These are phyloP conservation scores for Oeneis ivallda DNA, from an alignment of 2,888 invertebrate genomes.

Conservation along the genomic window DNA sequence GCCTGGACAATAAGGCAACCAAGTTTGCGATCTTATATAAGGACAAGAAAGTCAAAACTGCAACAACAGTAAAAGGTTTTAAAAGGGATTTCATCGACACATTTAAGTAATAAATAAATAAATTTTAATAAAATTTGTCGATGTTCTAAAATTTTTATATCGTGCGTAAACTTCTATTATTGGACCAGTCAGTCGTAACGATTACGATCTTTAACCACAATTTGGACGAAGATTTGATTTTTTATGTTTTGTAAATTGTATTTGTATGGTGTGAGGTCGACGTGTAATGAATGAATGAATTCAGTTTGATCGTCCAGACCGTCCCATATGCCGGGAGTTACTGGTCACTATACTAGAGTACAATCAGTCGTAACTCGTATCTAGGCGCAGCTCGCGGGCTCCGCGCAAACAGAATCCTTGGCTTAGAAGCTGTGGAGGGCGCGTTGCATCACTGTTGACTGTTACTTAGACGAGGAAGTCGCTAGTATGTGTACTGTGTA, in stretches of 20 bases:
- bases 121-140: too few relatives aligned
- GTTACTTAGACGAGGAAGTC: conserved; percentile 31
- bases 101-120: not conserved
- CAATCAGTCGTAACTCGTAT: conserved; percentile 11
- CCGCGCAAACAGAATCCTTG: conserved; percentile 38
- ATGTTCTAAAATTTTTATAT: too few relatives aligned
- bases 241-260: too few relatives aligned
- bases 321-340: not conserved
- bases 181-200: too few relatives aligned
- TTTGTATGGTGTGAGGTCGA: too few relatives aligned
- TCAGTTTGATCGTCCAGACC: not conserved
- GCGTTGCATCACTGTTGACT: conserved; percentile 44
- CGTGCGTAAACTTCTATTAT: too few relatives aligned
- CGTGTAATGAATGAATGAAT: not conserved
- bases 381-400: too few relatives aligned
- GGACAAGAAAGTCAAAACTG: not conserved
- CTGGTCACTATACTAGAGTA: conserved; percentile 8
- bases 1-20: not conserved
- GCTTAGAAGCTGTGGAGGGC: conserved; percentile 35
- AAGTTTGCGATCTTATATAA: not conserved
- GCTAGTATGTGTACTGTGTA: not conserved
- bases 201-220: too few relatives aligned
- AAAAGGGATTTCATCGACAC: not conserved
- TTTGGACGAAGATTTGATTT: too few relatives aligned
- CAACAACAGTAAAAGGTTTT: not conserved